Evolutionary conservation across 2,113 vertebrate genomes (phyloP), one percentile per base, ranked within the genome.

Genomic region (Bujurquina vittata): DNA sequence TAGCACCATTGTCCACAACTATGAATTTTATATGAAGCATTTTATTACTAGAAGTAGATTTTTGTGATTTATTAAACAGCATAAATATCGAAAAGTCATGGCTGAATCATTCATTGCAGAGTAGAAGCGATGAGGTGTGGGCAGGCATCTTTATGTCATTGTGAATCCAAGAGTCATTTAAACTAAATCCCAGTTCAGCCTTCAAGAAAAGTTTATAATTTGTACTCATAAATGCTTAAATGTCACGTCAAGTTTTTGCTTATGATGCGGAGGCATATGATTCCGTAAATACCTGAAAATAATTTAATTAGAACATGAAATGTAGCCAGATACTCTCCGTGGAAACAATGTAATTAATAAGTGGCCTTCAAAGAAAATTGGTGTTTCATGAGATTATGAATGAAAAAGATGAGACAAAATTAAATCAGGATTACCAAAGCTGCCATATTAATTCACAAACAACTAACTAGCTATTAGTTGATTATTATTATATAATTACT

Each of bases 291-390:
- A 87, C 82, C 87, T 79, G 40, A 7, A 72, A 79, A 61, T 69
- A 31, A 85, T 89, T 87, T 91, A 81, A 90, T 90, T 86, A 86
- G 62, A 87, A 82, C 77, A 75, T 69, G 61, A 77, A 77, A 85
- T 75, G 87, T 52, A 86, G 59, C 46, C 63, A 63, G 60, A 86
- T 31, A 54, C 54, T 83, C 84, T 90, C 65, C 54, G 73, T 65
- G 75, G 60, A 88, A 77, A 65, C 52, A 17, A 55, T 35, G 63
- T 81, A 79, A 87, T 90, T 91, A 86, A 85, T 84, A 91, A 86
- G 29, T 60, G 76, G 31, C 55, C 78, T 72, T 54, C n/a, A 75
- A 58, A 88, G 55, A 88, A 79, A 83, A 75, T 20, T 61, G 31
- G 11, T 73, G 54, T 72, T 89, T 85, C 63, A 49, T 54, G 61